Percentiles rank a stretch among this genome's conserved stretches.
Evolutionary conservation across 2,113 vertebrate genomes (phyloP).

Genomic region (Uria lomvia): DNA sequence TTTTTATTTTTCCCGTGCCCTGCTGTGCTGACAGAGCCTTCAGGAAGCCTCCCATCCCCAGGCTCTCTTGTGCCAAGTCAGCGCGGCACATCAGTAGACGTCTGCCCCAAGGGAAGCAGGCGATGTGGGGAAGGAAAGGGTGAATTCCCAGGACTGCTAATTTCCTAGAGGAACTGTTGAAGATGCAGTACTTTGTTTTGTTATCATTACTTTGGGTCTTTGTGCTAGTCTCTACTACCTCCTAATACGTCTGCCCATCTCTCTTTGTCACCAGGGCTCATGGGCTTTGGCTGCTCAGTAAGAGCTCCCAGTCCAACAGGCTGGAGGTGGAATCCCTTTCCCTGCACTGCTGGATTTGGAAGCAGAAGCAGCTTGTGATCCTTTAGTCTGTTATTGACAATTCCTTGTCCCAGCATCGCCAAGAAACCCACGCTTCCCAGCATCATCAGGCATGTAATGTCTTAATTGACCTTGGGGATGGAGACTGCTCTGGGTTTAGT

Average conservation of each 20-base stretch:
- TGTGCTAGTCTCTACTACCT: neutral
- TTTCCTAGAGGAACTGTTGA: neutral
- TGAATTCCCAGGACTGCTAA: neutral
- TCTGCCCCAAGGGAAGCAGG: neutral
- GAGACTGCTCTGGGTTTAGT: neutral
- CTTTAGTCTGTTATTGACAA: neutral
- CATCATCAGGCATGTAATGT: accelerated
- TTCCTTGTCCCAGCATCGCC: neutral
- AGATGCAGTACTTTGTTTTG: neutral
- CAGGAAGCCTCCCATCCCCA: neutral
- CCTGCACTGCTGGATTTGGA: neutral
- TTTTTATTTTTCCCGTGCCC: neutral
- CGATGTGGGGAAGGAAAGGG: neutral
- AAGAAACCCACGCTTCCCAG: neutral
- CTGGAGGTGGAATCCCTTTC: neutral
- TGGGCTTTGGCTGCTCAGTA: neutral
- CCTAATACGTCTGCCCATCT: neutral
- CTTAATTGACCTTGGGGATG: neutral
- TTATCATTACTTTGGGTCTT: neutral
- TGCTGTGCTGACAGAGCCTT: neutral
- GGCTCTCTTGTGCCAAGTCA: neutral
- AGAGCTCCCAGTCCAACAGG: neutral
- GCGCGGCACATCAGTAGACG: accelerated
- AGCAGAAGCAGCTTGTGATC: neutral
- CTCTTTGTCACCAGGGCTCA: neutral